Base-by-base conservation (phyloP, 1,140 invertebrate genomes). In the Megathymus violae region DNA sequence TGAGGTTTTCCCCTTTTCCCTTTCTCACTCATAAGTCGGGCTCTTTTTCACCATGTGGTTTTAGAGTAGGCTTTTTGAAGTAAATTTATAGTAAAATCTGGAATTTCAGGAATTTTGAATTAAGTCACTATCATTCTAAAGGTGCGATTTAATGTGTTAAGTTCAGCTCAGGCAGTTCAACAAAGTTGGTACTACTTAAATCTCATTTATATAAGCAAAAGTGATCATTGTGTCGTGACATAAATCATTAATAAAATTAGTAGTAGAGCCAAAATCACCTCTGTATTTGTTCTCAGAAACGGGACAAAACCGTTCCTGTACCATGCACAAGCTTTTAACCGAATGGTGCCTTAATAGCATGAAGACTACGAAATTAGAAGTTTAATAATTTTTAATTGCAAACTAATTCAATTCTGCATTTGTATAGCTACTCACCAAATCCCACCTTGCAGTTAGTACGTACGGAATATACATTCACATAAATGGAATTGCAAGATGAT, bases 261-360 rank as follows among this genome's bases (percentile, higher is more conserved):
- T 50, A 50, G 13, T 40, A 6, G 13, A 52, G 36, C 16, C 31
- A 51, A 38, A 50, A 51, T 19, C 10, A 36, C 50, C 5, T 41
- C 4, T 7, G 11, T 27, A 27, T 4, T 10, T 11, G 16, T 48
- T 31, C 16, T 51, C 7, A n/a, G n/a, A 38, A 7, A 25, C n/a
- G 38, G 1, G 13, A 52, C 13, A 15, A 41, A 54, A 54, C 34
- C 36, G 19, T 7, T n/a, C 50, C 50, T 41, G 11, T 41, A 40
- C n/a, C 50, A 54, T 54, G 50, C 50, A 54, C n/a, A 54, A 54
- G 50, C 50, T 41, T 54, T 34, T 36, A 41, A 25, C 40, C 17
- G 16, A 54, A 54, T 40, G 7, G 40, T 54, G 36, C 40, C n/a
- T 38, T 52, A 15, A 40, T 15, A 52, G 15, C 16, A 48, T 51